Base-by-base conservation (phyloP, 2,888 invertebrate species). In the Eupithecia abbreviata region DNA sequence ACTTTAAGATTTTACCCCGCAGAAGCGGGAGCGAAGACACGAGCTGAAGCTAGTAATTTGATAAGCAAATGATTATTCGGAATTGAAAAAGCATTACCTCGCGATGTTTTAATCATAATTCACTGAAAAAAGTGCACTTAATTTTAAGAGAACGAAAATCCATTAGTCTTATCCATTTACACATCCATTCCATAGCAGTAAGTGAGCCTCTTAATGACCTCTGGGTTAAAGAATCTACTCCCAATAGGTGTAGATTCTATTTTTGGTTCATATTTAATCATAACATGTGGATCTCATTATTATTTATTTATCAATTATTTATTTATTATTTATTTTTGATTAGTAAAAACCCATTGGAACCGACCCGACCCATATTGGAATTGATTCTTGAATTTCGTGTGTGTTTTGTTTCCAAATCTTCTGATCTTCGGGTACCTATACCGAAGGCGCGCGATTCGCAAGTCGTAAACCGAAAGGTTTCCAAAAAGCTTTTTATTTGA, bases 401-500 rank as follows among this genome's bases (percentile, higher is more conserved):
- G 58, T 62, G 30, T 30, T 62, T 30, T 62, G 62, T 62, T 62
- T 62, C 30, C 62, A 62, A 62, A 62, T 68, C 43, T 7, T 45
- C 43, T 45, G 67, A 45, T 43, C 67, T 68, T 12, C 62, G 45
- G n/a, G 67, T 43, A 10, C 67, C 47, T 45, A 10, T 69, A 47
- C 10, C 45, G 12, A 47, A 69, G n/a, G n/a, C 68, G 47, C 49
- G 45, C 41, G 9, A 41, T 66, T 42, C 66, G 47, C 69, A 68
- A 68, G 45, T 69, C 69, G 69, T 69, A 69, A 69, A 69, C 45
- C 18, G 18, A 69, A 45, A 45, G 69, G 43, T 69, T 41, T 74
- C 41, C 12, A 71, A 73, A 73, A 68, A 68, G 51, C 73, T 51
- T 73, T 73, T 73, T 73, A 51, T 67, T 66, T 43, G 73, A 67